phyloP scores from a whole-genome alignment of 2,888 invertebrate genomes.

The Morpho helenor region DNA sequence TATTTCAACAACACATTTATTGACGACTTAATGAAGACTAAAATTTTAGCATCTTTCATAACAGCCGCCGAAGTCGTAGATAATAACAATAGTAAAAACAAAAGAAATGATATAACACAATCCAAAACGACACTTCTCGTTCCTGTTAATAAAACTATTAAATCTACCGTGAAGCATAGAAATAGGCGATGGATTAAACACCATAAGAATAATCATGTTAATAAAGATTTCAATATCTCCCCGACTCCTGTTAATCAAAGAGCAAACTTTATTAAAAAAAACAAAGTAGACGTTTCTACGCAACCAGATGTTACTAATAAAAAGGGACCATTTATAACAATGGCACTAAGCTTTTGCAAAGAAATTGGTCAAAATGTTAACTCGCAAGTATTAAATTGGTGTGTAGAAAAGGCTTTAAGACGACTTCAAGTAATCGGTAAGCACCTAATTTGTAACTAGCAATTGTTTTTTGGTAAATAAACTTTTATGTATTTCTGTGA shows the following conservation, averaged over 20 bases:
- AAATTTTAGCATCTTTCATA: conserved; percentile 45
- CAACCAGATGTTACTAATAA: conserved; percentile 14
- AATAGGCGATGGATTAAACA: conserved; percentile 53
- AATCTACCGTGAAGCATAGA: conserved; percentile 29
- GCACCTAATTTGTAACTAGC: conserved; percentile 16
- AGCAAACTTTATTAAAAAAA: neutral
- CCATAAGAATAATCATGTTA: conserved; percentile 5
- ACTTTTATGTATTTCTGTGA: no score
- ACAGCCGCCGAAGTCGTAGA: conserved; percentile 20
- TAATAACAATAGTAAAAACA: conserved; percentile 40
- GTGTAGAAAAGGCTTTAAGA: conserved; percentile 61
- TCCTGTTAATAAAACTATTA: conserved; percentile 39
- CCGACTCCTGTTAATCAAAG: neutral
- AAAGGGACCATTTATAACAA: conserved; percentile 45
- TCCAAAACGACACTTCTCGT: conserved; percentile 46
- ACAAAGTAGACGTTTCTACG: neutral
- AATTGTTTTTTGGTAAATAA: no score
- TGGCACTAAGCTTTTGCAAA: conserved; percentile 62
- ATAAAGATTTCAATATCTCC: neutral
- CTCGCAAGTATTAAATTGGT: conserved; percentile 52
- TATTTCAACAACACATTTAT: conserved; percentile 71
- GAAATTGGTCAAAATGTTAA: conserved; percentile 54
- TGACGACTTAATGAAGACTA: conserved; percentile 57
- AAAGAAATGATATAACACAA: conserved; percentile 39
- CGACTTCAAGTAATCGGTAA: conserved; percentile 55